These are phyloP conservation scores for Trypoxylus dichotomus DNA, from an alignment of 1,140 invertebrate species.

Conservation along the genomic window DNA sequence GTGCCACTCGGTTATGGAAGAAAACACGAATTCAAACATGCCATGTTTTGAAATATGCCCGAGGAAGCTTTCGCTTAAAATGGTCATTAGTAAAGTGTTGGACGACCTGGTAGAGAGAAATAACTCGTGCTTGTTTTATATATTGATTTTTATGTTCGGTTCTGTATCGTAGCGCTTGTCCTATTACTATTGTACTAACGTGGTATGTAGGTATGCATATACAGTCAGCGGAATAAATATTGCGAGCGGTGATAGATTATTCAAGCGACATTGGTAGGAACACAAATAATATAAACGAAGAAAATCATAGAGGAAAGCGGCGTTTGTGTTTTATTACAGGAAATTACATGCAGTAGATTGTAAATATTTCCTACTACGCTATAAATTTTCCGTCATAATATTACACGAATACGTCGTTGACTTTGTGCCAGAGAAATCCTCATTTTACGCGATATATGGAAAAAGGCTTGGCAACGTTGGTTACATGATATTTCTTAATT, in stretches of 20 bases:
- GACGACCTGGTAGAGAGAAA: background rate
- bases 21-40: background rate
- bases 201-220: background rate
- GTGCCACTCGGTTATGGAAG: background rate
- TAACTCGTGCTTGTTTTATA: background rate
- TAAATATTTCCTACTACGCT: background rate
- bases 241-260: constrained; percentile 1
- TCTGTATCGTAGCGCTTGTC: background rate
- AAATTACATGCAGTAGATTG: constrained; percentile 18
- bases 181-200: background rate
- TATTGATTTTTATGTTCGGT: constrained; percentile 11
- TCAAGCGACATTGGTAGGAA: background rate
- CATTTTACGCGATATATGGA: background rate
- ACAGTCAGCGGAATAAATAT: background rate
- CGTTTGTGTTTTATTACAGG: constrained; percentile 16
- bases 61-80: constrained; percentile 4
- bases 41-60: background rate
- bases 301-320: constrained; percentile 8
- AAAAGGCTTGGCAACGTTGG: background rate
- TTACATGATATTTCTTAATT: background rate
- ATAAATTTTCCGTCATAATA: constrained; percentile 9
- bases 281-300: background rate
- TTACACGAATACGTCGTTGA: background rate
- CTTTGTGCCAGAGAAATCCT: background rate
- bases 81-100: constrained; percentile 20